Conservation (phyloP, 2,113 vertebrate genomes). For the Sterrhoptilus dennistouni region DNA sequence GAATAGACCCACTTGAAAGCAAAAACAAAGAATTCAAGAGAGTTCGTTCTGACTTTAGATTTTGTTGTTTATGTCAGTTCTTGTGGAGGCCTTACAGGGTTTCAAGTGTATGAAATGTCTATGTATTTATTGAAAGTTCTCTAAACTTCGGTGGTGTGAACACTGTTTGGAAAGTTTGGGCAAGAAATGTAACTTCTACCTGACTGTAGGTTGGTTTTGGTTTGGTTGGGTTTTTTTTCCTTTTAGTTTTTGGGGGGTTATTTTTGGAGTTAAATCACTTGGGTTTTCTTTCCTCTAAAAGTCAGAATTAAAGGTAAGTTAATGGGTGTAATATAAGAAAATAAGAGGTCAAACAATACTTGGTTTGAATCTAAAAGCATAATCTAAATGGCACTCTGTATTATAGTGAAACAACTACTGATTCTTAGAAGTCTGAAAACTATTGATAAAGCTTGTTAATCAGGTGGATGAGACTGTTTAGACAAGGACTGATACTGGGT, state of each 20-base stretch:
- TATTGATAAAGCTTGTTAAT: background rate
- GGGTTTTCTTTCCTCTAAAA: background rate
- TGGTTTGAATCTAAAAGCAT: background rate
- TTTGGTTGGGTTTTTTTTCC: too few relatives aligned
- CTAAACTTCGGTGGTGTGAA: background rate
- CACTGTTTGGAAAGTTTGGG: background rate
- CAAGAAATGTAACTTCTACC: background rate
- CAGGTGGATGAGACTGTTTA: background rate
- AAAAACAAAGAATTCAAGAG: background rate
- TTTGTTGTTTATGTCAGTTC: background rate
- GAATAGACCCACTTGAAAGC: background rate
- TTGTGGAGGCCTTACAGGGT: background rate
- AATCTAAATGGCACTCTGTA: background rate
- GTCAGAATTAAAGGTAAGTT: background rate
- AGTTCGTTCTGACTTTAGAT: background rate
- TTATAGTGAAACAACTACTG: background rate
- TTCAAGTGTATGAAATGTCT: background rate
- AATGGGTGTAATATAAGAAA: background rate
- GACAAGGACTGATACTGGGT: background rate
- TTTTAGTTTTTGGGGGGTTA: fast-evolving
- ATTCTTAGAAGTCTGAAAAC: background rate
- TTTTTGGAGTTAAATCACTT: background rate
- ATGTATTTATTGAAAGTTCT: background rate
- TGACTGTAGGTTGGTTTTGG: background rate
- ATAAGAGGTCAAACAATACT: background rate